These are phyloP conservation scores for Orthochromis malagaraziensis DNA, from an alignment of 2,113 vertebrate genomes.

Conservation along the genomic window DNA sequence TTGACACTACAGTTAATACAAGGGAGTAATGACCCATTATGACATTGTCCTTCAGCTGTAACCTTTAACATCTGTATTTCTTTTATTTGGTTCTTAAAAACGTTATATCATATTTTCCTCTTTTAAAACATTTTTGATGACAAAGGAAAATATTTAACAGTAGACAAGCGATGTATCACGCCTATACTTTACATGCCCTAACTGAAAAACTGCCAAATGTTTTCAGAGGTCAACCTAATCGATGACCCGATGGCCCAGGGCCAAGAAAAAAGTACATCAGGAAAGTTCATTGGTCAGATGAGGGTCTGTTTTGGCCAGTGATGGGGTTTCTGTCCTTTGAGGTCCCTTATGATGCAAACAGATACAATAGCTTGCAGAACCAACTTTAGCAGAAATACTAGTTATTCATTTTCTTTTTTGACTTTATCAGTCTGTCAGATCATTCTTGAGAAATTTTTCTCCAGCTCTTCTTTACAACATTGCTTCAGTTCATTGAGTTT, in stretches of 20 bases:
- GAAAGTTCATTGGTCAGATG: neutral
- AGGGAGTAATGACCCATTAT: slow-evolving; percentile 25
- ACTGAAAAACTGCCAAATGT: neutral
- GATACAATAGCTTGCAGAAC: neutral
- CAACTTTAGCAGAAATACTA: neutral
- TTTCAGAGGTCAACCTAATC: neutral
- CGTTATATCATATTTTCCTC: neutral
- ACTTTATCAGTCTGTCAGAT: neutral
- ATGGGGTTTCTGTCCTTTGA: neutral
- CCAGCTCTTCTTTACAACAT: neutral
- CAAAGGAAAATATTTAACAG: neutral
- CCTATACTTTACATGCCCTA: neutral
- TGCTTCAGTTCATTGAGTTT: neutral
- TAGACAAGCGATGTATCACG: neutral
- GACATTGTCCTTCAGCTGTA: slow-evolving; percentile 33
- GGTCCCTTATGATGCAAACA: neutral
- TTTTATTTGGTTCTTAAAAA: neutral
- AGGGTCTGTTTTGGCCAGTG: neutral
- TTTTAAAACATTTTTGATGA: neutral
- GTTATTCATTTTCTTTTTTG: neutral
- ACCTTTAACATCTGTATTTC: slow-evolving; percentile 12
- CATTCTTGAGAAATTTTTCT: neutral
- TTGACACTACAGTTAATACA: slow-evolving; percentile 15
- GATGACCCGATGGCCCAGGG: neutral
- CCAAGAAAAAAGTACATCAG: neutral